Base-by-base conservation (phyloP, 2,888 invertebrate genomes). In the Petrolisthes cinctipes region DNA sequence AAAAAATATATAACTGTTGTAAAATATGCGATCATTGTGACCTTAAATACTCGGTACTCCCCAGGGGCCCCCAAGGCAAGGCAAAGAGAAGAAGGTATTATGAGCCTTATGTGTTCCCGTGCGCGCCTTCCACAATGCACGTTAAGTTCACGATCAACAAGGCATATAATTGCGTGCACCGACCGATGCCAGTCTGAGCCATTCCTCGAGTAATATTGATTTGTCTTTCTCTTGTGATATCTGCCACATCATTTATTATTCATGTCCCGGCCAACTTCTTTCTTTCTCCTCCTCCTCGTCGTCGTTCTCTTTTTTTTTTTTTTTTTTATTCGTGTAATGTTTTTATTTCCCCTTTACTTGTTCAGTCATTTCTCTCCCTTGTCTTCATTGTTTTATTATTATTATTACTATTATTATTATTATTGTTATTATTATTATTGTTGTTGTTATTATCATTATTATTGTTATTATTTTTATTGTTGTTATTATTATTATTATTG, bases 121-220 rank as follows among this genome's bases (percentile, higher is more conserved):
- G 82, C 85, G 88, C 82, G 78, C 82, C 78, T 17, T 78, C 78
- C 83, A 89, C 85, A 89, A 89, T 89, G 89, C 89, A 89, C 85
- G 85, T 86, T 86, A 82, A 86, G 85, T 80, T 85, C 85, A 82
- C 85, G 80, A 82, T 83, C 89, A 85, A 85, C 85, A 89, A 89
- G 89, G 89, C 85, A 83, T 86, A 89, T 89, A 89, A 89, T 89
- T 89, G 89, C 85, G 86, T 83, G 89, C 89, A 80, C 80, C 87
- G 83, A 86, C 37, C 37, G 37, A 17, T 20, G 17, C 57, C 56
- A 37, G 17, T 83, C 82, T 75, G 73, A 87, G 85, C 89, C 89
- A 89, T 89, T 89, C 89, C 89, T 83, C 57, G 82, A 89, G 89
- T 89, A 89, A 82, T 89, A 89, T 89, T 89, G 89, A 89, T 89